Percentiles rank a stretch among this genome's conserved stretches.
These are phyloP conservation scores for Leptopilina clavipes DNA, from an alignment of 1,140 invertebrate genomes.

Conservation along the genomic window DNA sequence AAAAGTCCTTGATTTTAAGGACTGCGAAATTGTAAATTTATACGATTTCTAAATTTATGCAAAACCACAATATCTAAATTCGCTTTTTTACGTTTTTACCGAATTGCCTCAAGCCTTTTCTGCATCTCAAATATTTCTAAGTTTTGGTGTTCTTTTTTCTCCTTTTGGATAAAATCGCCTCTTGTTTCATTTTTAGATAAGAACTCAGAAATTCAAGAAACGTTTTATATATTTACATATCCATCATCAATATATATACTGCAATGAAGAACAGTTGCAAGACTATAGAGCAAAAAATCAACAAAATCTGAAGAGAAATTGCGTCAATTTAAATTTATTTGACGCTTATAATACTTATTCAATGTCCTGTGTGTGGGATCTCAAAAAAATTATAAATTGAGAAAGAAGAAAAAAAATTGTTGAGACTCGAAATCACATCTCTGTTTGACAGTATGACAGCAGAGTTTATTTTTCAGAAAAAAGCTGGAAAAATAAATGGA, in stretches of 20 bases:
- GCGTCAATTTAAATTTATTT: too few relatives aligned
- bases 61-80: constrained; percentile 12
- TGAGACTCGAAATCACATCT: too few relatives aligned
- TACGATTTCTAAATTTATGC: constrained; percentile 13
- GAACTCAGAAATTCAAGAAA: not conserved
- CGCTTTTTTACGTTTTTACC: not conserved
- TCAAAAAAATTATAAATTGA: too few relatives aligned
- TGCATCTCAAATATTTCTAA: constrained; percentile 11
- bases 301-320: not conserved
- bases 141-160: not conserved
- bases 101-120: not conserved
- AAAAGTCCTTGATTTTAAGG: constrained; percentile 11
- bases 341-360: too few relatives aligned
- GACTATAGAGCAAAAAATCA: not conserved
- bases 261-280: not conserved
- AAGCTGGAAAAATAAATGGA: not conserved
- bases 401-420: too few relatives aligned
- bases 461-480: not conserved
- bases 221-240: not conserved
- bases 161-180: not conserved
- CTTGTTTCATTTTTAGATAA: not conserved
- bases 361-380: too few relatives aligned
- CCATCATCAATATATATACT: not conserved
- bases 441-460: not conserved
- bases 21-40: constrained; percentile 4